Base-by-base conservation (phyloP, 2,113 vertebrate genomes). In the Seriola quinqueradiata region DNA sequence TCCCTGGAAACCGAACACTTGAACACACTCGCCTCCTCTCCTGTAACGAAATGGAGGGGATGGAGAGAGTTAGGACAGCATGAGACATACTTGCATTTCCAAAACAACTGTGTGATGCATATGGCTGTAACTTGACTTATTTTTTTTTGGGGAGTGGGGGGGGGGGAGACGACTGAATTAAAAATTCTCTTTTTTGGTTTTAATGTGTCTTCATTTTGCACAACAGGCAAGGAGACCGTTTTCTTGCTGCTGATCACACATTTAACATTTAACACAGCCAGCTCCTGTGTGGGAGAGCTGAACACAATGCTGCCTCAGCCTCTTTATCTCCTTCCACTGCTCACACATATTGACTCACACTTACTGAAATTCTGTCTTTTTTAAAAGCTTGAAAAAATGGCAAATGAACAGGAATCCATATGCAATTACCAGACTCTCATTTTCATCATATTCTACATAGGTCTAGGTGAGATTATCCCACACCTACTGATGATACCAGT, bases 1-100 rank as follows among this genome's bases (percentile, higher is more conserved):
- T 99, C 97, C 14, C 95, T 90, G 40, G 96, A 96, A 91, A 99
- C 94, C 0, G 97, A 96, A 91, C 97, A 98, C 84, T 98, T 98
- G 89, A 99, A 99, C 70, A 99, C 96, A 34, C 97, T 97, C 0
- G 97, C 94, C 10, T 97, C 96, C 87, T 97, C 97, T 93, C 95
- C 96, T 97, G 90, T 23, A 75, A 77, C 71, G 57, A 83, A 79
- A 69, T 3, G 48, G 44, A 59, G 42, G 10, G 25, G 11, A 68
- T 34, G 40, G n/a, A 57, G 66, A 63, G 54, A 74, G 52, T 82
- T 46, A 65, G n/a, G 60, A 75, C n/a, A 66, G 28, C 28, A 28
- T 28, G 28, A 28, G 28, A 38, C 2, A 71, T 13, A 8, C 57
- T n/a, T 13, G 8, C 25, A 23, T 44, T 28, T 36, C 36, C 40